Evolutionary conservation across 2,113 vertebrate species (phyloP).

Genomic region (Neogale vison): DNA sequence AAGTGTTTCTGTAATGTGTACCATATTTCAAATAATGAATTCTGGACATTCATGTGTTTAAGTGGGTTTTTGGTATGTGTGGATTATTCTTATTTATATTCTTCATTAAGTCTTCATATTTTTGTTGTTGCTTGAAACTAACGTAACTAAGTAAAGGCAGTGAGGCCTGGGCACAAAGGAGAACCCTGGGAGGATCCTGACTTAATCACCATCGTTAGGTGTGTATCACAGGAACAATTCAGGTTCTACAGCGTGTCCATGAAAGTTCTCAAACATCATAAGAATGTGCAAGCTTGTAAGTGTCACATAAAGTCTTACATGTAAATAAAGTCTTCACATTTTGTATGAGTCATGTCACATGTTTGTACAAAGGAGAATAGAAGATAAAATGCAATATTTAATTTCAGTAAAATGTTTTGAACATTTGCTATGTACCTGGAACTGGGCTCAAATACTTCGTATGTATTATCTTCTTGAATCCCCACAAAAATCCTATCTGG

Average conservation of each 20-base stretch:
- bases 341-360: background rate
- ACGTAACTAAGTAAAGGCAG: background rate
- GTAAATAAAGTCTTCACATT: background rate
- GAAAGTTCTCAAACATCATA: background rate
- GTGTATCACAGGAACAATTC: background rate
- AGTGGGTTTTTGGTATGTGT: slow-evolving; percentile 13
- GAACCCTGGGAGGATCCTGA: background rate
- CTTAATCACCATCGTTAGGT: background rate
- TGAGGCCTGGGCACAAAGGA: background rate
- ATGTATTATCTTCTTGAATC: background rate
- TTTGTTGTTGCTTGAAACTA: slow-evolving; percentile 40
- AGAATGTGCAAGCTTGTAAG: background rate
- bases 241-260: background rate
- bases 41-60: slow-evolving; percentile 57
- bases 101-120: slow-evolving; percentile 24
- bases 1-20: slow-evolving; percentile 59
- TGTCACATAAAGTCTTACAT: background rate
- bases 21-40: slow-evolving; percentile 62
- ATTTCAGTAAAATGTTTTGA: background rate
- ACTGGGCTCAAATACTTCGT: background rate
- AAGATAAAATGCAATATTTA: background rate
- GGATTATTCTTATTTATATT: background rate
- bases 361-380: background rate
- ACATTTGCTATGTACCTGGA: background rate
- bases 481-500: background rate